Percentiles rank a stretch among this genome's conserved stretches.
phyloP scores from a whole-genome alignment of 2,797 vertebrate genomes.

The Eulemur coronatus region DNA sequence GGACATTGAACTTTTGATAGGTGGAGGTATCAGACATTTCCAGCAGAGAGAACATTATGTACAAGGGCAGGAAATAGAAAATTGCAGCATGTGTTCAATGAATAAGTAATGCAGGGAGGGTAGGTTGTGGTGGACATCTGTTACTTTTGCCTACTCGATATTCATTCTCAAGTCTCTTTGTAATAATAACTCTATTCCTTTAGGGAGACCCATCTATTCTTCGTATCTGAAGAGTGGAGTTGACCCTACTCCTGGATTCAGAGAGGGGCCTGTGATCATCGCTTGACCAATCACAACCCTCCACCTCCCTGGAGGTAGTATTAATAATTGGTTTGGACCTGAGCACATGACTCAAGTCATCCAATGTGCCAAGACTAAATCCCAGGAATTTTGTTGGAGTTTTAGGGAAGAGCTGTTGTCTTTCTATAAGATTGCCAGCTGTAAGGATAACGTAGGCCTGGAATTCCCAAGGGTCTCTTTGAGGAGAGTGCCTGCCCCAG shows the following conservation, averaged over 20 bases:
- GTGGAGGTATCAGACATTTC: constrained; percentile 41
- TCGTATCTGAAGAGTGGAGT: neutral
- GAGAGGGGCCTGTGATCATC: neutral
- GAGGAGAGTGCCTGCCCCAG: neutral
- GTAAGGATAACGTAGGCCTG: neutral
- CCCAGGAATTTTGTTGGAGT: neutral
- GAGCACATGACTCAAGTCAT: neutral
- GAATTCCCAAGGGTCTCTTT: neutral
- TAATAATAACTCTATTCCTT: neutral
- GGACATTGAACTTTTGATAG: constrained; percentile 67
- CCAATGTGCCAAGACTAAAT: neutral
- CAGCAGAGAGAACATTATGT: constrained; percentile 30
- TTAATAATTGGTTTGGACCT: neutral
- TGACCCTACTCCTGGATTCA: neutral
- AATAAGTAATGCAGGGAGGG: constrained; percentile 38
- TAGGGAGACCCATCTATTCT: neutral
- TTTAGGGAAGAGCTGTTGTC: neutral
- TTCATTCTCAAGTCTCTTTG: neutral
- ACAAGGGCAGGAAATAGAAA: constrained; percentile 41
- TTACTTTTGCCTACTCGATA: constrained; percentile 29
- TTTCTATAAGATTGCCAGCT: neutral
- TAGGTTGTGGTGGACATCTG: constrained; percentile 17
- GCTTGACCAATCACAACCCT: neutral
- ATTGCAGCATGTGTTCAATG: constrained; percentile 1
- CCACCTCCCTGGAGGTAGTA: neutral